Evolutionary conservation across 2,113 vertebrate genomes (phyloP), one percentile per base, ranked within the genome.

Genomic region (Pollimyrus isidori): DNA sequence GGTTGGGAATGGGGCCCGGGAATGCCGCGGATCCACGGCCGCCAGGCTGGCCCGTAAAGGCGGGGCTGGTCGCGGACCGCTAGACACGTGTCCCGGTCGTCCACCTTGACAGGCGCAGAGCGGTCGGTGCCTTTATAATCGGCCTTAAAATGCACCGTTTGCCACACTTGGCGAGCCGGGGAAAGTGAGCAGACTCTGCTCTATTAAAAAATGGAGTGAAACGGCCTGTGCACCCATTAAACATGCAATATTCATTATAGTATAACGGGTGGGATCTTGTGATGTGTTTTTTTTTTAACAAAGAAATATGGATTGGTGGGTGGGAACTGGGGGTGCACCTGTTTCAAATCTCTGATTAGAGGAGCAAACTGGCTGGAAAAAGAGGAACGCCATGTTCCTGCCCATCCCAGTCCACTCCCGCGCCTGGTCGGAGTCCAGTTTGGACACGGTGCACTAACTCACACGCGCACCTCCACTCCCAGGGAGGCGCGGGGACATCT

Each of bases 341-440:
- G 91, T 91, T 91, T 92, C 50, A 88, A 89, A 93, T 92, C 48
- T 73, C 49, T 73, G 49, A 73, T 80, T 69, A 53, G 62, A 87
- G 62, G 86, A 87, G 11, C 35, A 76, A 48, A 80, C 46, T 76
- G 89, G 4, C 84, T 87, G 58, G 89, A 90, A 90, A 80, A 58
- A 53, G 39, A 45, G 88, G 88, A 85, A 58, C 52, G 23, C 88
- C 88, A 58, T 39, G 45, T 80, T 53, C 88, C 88, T 50, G 53
- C 50, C 80, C 35, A 62, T 53, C 80, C 52, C 53, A 17, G 17
- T 85, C 80, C 52, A 80, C 65, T 52, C 88, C 88, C 15, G n/a
- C 17, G 19, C 19, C 46, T 23, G 69, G 48, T 39, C 11, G 7
- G 35, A 62, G 23, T 30, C 85, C 85, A 62, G 86, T 26, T 87